These are phyloP conservation scores for Acropora tenuis DNA, from an alignment of 64 coral and sea anemone species.

Conservation along the genomic window DNA sequence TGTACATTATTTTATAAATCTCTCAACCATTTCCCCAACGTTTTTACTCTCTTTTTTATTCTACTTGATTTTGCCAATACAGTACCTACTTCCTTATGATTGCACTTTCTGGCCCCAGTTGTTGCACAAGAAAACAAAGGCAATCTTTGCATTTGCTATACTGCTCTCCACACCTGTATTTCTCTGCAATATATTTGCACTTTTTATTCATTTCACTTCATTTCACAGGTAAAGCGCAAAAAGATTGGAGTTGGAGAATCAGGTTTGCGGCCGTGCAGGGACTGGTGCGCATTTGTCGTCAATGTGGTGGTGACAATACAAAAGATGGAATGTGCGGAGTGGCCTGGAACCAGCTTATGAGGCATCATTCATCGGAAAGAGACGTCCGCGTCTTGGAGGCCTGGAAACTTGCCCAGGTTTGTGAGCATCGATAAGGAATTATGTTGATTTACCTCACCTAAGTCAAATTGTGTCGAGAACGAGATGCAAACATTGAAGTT, in stretches of 20 bases:
- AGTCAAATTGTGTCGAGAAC: no score
- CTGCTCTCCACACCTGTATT: background rate
- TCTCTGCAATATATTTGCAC: background rate
- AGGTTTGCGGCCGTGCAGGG: slow-evolving; percentile 93
- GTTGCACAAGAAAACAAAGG: no score
- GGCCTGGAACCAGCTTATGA: slow-evolving; percentile 86
- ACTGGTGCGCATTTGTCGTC: slow-evolving; percentile 88
- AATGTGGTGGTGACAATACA: slow-evolving; percentile 60
- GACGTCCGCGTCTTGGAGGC: slow-evolving; percentile 85
- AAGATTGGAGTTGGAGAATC: slow-evolving; percentile 94
- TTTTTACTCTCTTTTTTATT: no score
- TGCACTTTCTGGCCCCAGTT: no score
- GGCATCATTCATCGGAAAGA: slow-evolving; percentile 76
- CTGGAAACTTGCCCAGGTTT: slow-evolving; percentile 80
- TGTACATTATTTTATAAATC: no score
- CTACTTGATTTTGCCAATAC: no score
- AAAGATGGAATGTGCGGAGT: slow-evolving; percentile 81
- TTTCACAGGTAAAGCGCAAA: slow-evolving; percentile 10
- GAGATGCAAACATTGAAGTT: background rate
- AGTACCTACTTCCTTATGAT: no score
- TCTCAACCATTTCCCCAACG: no score
- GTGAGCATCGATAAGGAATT: background rate
- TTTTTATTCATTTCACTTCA: background rate
- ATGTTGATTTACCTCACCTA: background rate
- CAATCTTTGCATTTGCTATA: no score